Conservation (phyloP, 2,113 vertebrate species). For the Illadopsis cleaveri region DNA sequence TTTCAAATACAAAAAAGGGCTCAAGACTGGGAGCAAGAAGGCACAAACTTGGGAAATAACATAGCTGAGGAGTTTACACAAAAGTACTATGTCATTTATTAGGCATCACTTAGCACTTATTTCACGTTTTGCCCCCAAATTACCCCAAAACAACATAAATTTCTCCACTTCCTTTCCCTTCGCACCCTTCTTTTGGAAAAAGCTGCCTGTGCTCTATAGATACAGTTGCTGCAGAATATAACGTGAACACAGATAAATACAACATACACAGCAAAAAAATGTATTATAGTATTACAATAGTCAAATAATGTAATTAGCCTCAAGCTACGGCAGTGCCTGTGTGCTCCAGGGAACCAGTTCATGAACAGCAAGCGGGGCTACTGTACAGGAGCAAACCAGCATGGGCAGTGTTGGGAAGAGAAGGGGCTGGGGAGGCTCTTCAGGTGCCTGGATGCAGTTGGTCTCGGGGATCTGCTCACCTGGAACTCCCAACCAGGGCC, state of each 20-base stretch:
- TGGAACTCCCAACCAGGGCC: background rate
- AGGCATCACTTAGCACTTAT: slow-evolving; percentile 47
- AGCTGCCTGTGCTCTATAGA: slow-evolving; percentile 54
- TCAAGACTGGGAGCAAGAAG: slow-evolving; percentile 49
- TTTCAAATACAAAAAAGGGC: slow-evolving; percentile 47
- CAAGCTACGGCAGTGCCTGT: slow-evolving; percentile 21
- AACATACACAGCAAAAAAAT: slow-evolving; percentile 60
- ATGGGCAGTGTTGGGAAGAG: background rate
- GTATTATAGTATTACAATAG: slow-evolving; percentile 54
- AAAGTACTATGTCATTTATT: slow-evolving; percentile 48
- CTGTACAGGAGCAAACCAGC: slow-evolving; percentile 5
- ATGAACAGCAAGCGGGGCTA: slow-evolving; percentile 1
- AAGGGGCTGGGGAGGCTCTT: slow-evolving; percentile 10
- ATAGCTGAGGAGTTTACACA: slow-evolving; percentile 47
- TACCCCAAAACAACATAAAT: slow-evolving; percentile 24
- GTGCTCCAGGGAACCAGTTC: slow-evolving; percentile 39
- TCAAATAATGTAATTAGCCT: slow-evolving; percentile 45
- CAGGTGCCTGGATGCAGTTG: background rate
- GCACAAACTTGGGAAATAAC: slow-evolving; percentile 53
- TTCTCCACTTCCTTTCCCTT: slow-evolving; percentile 48
- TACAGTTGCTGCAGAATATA: slow-evolving; percentile 50
- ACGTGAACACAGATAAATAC: slow-evolving; percentile 58
- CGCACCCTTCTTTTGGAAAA: slow-evolving; percentile 41
- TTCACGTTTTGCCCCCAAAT: slow-evolving; percentile 36
- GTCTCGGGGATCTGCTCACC: background rate